Evolutionary conservation across 2,888 invertebrate species (phyloP), one percentile per base, ranked within the genome.

Genomic region (Rhopalosiphum nymphaeae): DNA sequence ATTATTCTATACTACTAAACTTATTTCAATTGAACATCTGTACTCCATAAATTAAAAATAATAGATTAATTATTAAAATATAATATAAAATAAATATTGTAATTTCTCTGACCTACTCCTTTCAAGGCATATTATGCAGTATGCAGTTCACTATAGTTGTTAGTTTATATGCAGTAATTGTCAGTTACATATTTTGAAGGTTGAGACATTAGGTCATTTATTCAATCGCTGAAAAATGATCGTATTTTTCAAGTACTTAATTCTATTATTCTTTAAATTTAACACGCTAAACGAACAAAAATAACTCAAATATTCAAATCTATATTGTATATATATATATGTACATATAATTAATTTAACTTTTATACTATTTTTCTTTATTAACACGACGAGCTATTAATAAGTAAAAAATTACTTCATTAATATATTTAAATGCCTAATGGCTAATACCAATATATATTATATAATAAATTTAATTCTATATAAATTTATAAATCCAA

Each of bases 61-160:
- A 85, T 3, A 26, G 13, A 44, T 85, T 29, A 44, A 9, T 4
- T 13, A 44, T 85, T 44, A 44, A 85, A 44, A 85, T 85, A 10
- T 1, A 85, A 44, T 44, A 4, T 44, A 78, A 78, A 78, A 78
- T 36, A 7, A 36, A 21, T 85, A 85, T 44, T 85, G 21, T 88
- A 53, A 88, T 88, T 88, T 88, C 88, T 53, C 36, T 88, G 53
- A 88, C 88, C 53, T 53, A 53, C 49, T 88, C 88, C n/a, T 88
- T 53, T 88, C 88, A 88, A 88, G 88, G 53, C 53, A 53, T 56
- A 53, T 5, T 21, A 53, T 53, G 53, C 53, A 53, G 53, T 53
- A 53, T 36, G 88, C 53, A 49, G 78, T 25, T 78, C 9, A 36
- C 78, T 36, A 9, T 21, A 42, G 78, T 78, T 36, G 36, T 36